Percentiles rank a stretch among this genome's conserved stretches.
Evolutionary conservation across 2,888 invertebrate species (phyloP).

Genomic region (Dryocosmus kuriphilus): DNA sequence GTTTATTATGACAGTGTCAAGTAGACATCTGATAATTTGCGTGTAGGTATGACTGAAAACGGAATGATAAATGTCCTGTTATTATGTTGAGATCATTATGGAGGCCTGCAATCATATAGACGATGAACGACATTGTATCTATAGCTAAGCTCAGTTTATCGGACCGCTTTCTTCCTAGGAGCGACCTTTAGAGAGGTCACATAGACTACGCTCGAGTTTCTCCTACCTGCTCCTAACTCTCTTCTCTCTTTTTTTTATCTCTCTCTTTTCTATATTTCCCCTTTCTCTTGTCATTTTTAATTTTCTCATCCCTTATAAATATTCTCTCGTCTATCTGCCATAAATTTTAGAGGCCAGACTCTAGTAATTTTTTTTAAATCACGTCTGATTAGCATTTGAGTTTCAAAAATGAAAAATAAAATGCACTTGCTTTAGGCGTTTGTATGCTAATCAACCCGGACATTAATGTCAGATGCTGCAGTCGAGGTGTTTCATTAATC

Average conservation of each 20-base stretch:
- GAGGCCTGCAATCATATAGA: slow-evolving; percentile 13
- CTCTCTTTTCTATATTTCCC: slow-evolving; percentile 1
- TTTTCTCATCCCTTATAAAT: slow-evolving; percentile 3
- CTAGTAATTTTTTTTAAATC: not conserved
- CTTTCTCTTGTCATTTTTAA: slow-evolving; percentile 12
- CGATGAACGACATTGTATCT: slow-evolving; percentile 34
- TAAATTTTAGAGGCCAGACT: not conserved
- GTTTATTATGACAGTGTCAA: slow-evolving; percentile 18
- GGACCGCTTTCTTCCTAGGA: slow-evolving; percentile 31
- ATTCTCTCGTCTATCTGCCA: not conserved
- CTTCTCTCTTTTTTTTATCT: slow-evolving; percentile 20
- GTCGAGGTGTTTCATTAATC: not conserved
- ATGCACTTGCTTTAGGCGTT: not conserved
- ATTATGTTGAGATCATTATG: slow-evolving; percentile 30
- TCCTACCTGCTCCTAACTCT: slow-evolving; percentile 29
- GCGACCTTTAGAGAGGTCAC: slow-evolving; percentile 37
- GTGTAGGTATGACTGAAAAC: not conserved
- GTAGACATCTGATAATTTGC: not conserved
- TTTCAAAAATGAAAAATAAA: not conserved
- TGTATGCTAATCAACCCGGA: not conserved
- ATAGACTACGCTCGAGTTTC: slow-evolving; percentile 35
- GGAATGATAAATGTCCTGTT: slow-evolving; percentile 24
- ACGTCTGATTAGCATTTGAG: not conserved
- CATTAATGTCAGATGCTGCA: not conserved
- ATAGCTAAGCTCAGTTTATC: slow-evolving; percentile 14